A percentile compares a stretch with the other conserved stretches of the same genome.
phyloP scores from a whole-genome alignment of 2,113 vertebrate species.

The Pseudorectes ferrugineus region DNA sequence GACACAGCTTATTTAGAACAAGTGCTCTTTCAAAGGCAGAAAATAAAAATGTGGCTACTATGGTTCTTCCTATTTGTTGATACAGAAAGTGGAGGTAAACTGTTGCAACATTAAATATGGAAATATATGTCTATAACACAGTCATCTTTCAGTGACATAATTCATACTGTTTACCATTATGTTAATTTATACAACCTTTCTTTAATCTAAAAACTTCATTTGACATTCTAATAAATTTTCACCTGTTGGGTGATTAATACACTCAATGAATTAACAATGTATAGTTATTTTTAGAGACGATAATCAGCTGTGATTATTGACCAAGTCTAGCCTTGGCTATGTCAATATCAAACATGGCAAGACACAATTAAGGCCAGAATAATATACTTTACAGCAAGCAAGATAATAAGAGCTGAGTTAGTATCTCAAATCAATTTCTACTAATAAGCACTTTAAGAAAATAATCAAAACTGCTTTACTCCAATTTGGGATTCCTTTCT shows the following conservation, averaged over 20 bases:
- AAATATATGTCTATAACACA: not conserved
- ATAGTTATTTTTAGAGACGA: not conserved
- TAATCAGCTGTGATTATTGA: not conserved
- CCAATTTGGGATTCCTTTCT: not conserved
- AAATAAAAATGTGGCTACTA: not conserved
- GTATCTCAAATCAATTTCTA: slow-evolving; percentile 25
- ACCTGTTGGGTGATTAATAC: not conserved
- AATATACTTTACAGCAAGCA: not conserved
- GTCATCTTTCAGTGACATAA: not conserved
- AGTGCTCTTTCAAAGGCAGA: not conserved
- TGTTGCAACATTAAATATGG: not conserved
- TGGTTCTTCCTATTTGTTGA: not conserved
- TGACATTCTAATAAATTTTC: not conserved
- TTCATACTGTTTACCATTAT: not conserved
- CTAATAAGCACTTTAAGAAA: not conserved
- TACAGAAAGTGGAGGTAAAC: not conserved
- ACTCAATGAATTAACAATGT: not conserved
- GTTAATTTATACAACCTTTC: not conserved
- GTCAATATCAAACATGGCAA: not conserved
- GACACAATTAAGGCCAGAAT: not conserved
- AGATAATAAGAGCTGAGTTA: not conserved
- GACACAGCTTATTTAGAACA: not conserved
- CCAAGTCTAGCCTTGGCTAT: not conserved
- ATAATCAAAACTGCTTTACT: not conserved
- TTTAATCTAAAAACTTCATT: not conserved